Evolutionary conservation across 1,140 invertebrate species (phyloP).

Genomic region (Tetragonula clypearis): DNA sequence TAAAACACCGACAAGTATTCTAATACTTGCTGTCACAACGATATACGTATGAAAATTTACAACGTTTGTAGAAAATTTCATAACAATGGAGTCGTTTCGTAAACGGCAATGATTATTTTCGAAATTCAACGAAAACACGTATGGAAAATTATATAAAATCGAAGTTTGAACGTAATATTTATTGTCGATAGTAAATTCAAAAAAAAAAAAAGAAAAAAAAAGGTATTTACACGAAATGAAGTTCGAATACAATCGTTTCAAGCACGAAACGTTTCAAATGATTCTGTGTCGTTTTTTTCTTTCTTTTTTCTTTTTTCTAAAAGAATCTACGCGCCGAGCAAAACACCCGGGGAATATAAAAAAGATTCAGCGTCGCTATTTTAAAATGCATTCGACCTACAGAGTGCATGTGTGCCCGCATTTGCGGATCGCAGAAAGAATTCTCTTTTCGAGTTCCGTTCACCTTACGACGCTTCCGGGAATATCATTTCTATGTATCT

Average conservation of each 20-base stretch:
- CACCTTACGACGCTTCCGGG: neutral
- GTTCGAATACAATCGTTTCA: neutral
- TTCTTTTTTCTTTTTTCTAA: neutral
- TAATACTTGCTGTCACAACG: neutral
- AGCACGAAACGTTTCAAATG: neutral
- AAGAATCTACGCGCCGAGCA: neutral
- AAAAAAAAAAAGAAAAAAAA: neutral
- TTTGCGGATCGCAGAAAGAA: slow-evolving; percentile 1
- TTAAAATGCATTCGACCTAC: slow-evolving; percentile 23
- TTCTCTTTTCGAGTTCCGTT: neutral
- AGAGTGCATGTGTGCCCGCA: neutral
- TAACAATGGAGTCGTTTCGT: no score
- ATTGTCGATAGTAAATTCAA: no score
- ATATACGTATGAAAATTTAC: neutral
- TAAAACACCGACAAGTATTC: neutral
- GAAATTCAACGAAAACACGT: no score
- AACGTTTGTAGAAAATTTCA: no score
- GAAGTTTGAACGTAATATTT: no score
- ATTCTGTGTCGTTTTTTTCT: neutral
- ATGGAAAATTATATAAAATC: no score
- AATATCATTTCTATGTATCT: neutral
- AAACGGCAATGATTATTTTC: no score
- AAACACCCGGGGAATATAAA: neutral
- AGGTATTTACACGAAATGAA: neutral
- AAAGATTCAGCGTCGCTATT: neutral